Base-by-base conservation (phyloP, 2,888 invertebrate genomes). In the Megamerina dolium region DNA sequence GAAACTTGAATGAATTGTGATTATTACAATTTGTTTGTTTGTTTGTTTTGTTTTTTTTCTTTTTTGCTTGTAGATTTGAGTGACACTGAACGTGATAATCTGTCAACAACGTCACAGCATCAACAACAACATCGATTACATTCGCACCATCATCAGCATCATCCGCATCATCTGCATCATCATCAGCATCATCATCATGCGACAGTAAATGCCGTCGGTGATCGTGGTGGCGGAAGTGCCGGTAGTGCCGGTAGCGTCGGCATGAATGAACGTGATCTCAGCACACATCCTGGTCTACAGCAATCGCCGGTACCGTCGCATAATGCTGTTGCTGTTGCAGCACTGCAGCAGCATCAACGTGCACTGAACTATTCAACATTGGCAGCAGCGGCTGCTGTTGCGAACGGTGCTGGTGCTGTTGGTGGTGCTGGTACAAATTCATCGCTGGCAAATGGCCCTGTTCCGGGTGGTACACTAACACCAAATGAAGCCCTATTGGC, bases 311-410 rank as follows among this genome's bases (percentile, higher is more conserved):
- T 41, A 40, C 32, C 44, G 12, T 49, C 54, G 23, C 56, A 56
- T 29, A 55, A 33, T 47, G 57, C 51, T 3, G 55, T 43, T 13
- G 57, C 58, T 3, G 58, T 57, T 2, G 57, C 74, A 48, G 73
- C 74, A 54, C 54, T 70, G 47, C 70, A 70, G 45, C 65, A 65
- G 40, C 64, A 80, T 56, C 83, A 83, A 63, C 65, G 72, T 41
- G 87, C 88, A 32, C 78, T 88, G 51, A 89, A 87, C 76, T 90
- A 90, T 72, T 86, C 88, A 33, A 82, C 83, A 53, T 76, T 83
- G 60, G 80, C 82, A 43, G 81, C 78, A 48, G 80, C 77, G 48
- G 80, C 77, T 53, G 81, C 78, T 50, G 79, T 77, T 44, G 75
- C 65, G 14, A 70, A 64, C 41, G 68, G 66, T 17, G 61, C 56